Base-by-base conservation (phyloP, 2,113 vertebrate species). In the Coracopsis vasa region DNA sequence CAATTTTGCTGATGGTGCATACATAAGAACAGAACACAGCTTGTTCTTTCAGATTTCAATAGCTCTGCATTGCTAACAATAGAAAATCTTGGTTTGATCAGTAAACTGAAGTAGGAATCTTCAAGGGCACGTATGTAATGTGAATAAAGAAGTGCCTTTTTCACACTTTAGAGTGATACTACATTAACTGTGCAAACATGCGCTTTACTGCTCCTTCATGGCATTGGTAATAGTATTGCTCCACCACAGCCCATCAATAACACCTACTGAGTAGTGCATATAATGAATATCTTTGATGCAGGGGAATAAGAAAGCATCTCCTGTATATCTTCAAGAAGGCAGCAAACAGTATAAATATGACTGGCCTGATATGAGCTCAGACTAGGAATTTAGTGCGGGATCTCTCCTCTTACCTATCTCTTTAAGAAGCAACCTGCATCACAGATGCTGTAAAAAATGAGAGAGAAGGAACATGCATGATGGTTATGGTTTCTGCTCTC, bases 51-150 rank as follows among this genome's bases (percentile, higher is more conserved):
- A 80, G 62, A 82, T 25, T 88, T 69, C 48, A 95, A 94, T 65
- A 94, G 79, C 79, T 90, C 78, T 80, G 84, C 58, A 31, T 39
- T 82, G 79, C 88, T 96, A 95, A 95, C 93, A 96, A 92, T 71
- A 96, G 86, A 80, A 92, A 95, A 51, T 75, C 48, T 80, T 86
- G 41, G 28, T 80, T 90, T 95, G 72, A 88, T 67, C 88, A 85
- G 69, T 92, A 95, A 94, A 88, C 13, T 44, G 53, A 64, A 88
- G 74, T 71, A 94, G 53, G 86, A 95, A 73, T 86, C 78, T 78
- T 95, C 95, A 97, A 95, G 88, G 88, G 69, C 78, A 66, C 21
- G 50, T 39, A 48, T 6, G 65, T 67, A 92, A 37, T 8, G 7
- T 29, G 9, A 8, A 69, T 72, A 27, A 74, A 69, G 29, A 89